Percentiles rank a stretch among this genome's conserved stretches.
These are phyloP conservation scores for Sminthurides aquaticus DNA, from an alignment of 2,888 invertebrate genomes.

Conservation along the genomic window DNA sequence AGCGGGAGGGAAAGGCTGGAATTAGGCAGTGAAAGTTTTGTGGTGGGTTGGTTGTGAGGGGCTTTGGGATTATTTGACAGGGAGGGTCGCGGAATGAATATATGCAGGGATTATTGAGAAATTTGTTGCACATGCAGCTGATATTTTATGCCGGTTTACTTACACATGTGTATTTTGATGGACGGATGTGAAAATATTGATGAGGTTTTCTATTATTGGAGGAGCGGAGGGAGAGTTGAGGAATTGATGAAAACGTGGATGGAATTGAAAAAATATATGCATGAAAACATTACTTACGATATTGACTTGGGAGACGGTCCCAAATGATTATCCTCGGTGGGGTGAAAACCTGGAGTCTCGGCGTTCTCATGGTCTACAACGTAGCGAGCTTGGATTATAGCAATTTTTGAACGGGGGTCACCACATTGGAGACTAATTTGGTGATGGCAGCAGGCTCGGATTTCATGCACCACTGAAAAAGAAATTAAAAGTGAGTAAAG, in stretches of 20 bases:
- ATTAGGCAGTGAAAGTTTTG: no score
- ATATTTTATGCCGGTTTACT: not conserved
- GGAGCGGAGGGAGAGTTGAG: no score
- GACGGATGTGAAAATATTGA: no score
- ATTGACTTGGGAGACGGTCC: conserved; percentile 14
- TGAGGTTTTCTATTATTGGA: no score
- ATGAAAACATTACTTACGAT: conserved; percentile 17
- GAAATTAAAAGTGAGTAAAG: conserved; percentile 9
- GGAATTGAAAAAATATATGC: no score
- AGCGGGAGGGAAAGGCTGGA: no score
- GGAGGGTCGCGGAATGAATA: not conserved
- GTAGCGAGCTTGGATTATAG: conserved; percentile 41
- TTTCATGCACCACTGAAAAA: conserved; percentile 40
- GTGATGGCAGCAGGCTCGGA: conserved; percentile 42
- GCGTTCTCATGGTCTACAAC: conserved; percentile 27
- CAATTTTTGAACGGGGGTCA: conserved; percentile 33
- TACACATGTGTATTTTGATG: no score
- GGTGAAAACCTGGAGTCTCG: conserved; percentile 17
- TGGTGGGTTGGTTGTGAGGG: no score
- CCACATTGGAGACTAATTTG: conserved; percentile 36
- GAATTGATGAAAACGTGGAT: no score
- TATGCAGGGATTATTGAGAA: not conserved
- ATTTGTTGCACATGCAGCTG: not conserved
- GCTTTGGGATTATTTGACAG: no score
- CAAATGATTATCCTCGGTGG: conserved; percentile 19